Conservation (phyloP, 2,888 invertebrate species). For the Merodon equestris region DNA sequence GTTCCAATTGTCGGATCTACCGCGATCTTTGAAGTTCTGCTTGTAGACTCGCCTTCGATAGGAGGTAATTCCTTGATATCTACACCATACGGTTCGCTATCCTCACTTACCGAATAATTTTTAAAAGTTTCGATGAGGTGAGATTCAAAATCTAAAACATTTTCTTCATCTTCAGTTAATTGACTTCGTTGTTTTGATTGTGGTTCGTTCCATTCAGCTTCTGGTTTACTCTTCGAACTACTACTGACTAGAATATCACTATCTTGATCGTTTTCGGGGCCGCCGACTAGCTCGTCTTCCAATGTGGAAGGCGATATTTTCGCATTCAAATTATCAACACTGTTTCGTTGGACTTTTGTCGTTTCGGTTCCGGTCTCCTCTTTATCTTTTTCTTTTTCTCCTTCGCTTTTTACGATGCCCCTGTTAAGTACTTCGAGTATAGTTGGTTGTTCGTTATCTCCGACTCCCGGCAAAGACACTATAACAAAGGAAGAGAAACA, state of each 20-base stretch:
- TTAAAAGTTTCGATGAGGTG: constrained; percentile 77
- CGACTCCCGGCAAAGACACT: constrained; percentile 79
- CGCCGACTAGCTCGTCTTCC: constrained; percentile 25
- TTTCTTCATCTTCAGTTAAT: constrained; percentile 63
- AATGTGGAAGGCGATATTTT: constrained; percentile 47
- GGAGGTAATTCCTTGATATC: constrained; percentile 76
- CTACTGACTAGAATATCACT: constrained; percentile 72
- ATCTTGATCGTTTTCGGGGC: constrained; percentile 47
- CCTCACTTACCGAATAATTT: constrained; percentile 71
- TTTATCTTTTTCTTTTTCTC: constrained; percentile 37
- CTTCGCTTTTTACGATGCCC: constrained; percentile 64
- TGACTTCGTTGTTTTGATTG: constrained; percentile 53
- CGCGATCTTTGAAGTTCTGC: constrained; percentile 74
- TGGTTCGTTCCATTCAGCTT: constrained; percentile 64
- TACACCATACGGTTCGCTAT: constrained; percentile 72
- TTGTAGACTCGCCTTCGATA: constrained; percentile 74
- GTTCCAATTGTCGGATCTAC: constrained; percentile 72
- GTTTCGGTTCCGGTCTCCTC: constrained; percentile 43
- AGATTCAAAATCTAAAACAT: constrained; percentile 76
- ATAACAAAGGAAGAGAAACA: constrained; percentile 57
- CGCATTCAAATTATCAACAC: constrained; percentile 46
- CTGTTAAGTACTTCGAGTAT: constrained; percentile 77
- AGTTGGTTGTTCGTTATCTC: constrained; percentile 76
- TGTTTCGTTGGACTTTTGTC: constrained; percentile 28
- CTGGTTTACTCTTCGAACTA: constrained; percentile 66